phyloP scores from a whole-genome alignment of 2,888 invertebrate genomes.

The Cerastoderma edule region DNA sequence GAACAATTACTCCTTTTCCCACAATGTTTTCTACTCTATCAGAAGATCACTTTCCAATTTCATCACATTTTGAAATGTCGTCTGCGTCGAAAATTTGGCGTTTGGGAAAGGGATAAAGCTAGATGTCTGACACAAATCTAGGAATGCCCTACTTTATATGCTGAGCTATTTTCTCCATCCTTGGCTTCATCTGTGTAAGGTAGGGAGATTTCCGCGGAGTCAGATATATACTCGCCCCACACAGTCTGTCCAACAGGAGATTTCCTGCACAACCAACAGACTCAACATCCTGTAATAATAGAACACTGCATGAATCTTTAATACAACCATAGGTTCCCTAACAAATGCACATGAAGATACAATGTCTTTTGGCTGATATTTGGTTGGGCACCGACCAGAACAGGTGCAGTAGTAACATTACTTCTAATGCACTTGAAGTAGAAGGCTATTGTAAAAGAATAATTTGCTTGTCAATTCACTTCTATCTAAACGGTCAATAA shows the following conservation, averaged over 20 bases:
- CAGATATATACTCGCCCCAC: conserved; percentile 72
- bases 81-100: not conserved
- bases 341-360: too few species aligned
- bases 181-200: conserved; percentile 69
- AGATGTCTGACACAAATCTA: not conserved
- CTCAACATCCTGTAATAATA: conserved; percentile 42
- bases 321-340: too few species aligned
- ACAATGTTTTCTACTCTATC: conserved; percentile 4
- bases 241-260: conserved; percentile 71
- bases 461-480: too few species aligned
- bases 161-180: conserved; percentile 71
- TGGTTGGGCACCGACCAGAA: too few species aligned
- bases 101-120: too few species aligned
- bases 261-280: conserved; percentile 70
- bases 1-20: conserved; percentile 8
- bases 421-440: too few species aligned
- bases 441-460: too few species aligned
- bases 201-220: conserved; percentile 67
- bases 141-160: conserved; percentile 65
- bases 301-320: too few species aligned
- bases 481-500: too few species aligned
- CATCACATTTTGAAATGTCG: not conserved
- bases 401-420: too few species aligned
- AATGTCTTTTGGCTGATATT: too few species aligned
- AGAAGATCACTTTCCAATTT: too few species aligned